phyloP scores from a whole-genome alignment of 2,797 vertebrate species.

The Hafferia zeledoni region DNA sequence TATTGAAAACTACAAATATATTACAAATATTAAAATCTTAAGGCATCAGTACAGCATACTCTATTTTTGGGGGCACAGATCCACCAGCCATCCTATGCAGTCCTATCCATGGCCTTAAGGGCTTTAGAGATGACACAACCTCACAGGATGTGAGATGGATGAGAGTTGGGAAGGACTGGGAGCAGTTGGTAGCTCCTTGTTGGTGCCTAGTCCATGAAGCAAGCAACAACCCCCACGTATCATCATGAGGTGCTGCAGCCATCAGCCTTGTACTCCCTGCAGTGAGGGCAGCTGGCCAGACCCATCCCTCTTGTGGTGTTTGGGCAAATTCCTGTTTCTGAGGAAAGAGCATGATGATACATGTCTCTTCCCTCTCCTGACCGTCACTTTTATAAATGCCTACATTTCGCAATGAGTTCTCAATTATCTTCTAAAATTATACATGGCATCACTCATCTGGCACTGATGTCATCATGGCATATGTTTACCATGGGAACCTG shows the following conservation, averaged over 20 bases:
- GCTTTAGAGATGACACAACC: neutral
- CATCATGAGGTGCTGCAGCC: neutral
- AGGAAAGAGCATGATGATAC: constrained; percentile 23
- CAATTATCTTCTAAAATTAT: constrained; percentile 56
- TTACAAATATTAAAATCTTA: too few relatives aligned
- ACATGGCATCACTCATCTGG: constrained; percentile 8
- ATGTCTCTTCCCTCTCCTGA: constrained; percentile 21
- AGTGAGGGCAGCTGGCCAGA: neutral
- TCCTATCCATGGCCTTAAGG: neutral
- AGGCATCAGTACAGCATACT: neutral
- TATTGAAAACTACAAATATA: too few relatives aligned
- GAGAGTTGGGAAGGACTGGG: neutral
- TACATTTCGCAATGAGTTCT: neutral
- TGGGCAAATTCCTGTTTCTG: constrained; percentile 33
- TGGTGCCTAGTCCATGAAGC: neutral
- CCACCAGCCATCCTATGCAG: neutral
- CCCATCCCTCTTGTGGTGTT: neutral
- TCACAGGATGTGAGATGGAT: neutral
- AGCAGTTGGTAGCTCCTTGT: neutral
- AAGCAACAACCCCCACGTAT: neutral
- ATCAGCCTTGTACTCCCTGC: neutral
- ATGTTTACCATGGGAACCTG: neutral
- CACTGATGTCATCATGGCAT: neutral
- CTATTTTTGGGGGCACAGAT: neutral
- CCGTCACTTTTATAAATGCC: neutral